Conservation (phyloP, 2,888 invertebrate species). For the Cryptocephalus primarius region DNA sequence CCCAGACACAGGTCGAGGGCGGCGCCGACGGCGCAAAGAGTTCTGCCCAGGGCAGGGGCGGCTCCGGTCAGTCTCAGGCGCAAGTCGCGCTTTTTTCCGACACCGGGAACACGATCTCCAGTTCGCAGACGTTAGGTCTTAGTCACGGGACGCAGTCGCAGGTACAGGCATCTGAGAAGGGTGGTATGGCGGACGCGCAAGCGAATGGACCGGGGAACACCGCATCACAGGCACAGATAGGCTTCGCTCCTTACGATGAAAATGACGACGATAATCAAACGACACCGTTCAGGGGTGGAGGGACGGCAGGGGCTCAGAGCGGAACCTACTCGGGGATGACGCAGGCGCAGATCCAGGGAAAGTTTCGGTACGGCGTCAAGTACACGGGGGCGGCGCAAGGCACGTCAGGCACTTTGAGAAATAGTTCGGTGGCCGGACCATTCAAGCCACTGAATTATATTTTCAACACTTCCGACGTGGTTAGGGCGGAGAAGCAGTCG, state of each 20-base stretch:
- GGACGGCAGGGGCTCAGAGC: slow-evolving; percentile 69
- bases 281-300: slow-evolving; percentile 60
- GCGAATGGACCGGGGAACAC: slow-evolving; percentile 75
- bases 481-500: background rate
- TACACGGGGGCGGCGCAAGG: slow-evolving; percentile 67
- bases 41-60: slow-evolving; percentile 63
- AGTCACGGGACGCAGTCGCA: slow-evolving; percentile 69
- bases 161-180: slow-evolving; percentile 71
- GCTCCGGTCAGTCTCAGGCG: slow-evolving; percentile 64
- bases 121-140: slow-evolving; percentile 62
- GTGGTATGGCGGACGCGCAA: slow-evolving; percentile 78
- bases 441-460: slow-evolving; percentile 18
- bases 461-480: slow-evolving; percentile 3
- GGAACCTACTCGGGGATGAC: slow-evolving; percentile 66
- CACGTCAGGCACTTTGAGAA: slow-evolving; percentile 48
- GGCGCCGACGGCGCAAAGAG: slow-evolving; percentile 65
- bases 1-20: slow-evolving; percentile 57
- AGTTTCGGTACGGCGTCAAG: slow-evolving; percentile 36
- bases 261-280: slow-evolving; percentile 43
- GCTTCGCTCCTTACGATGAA: slow-evolving; percentile 65
- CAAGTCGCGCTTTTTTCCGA: slow-evolving; percentile 66
- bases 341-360: slow-evolving; percentile 73
- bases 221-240: slow-evolving; percentile 81
- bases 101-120: slow-evolving; percentile 64
- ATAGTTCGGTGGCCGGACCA: slow-evolving; percentile 16